phyloP scores from a whole-genome alignment of 2,888 invertebrate species.

The Pyrrhosoma nymphula region DNA sequence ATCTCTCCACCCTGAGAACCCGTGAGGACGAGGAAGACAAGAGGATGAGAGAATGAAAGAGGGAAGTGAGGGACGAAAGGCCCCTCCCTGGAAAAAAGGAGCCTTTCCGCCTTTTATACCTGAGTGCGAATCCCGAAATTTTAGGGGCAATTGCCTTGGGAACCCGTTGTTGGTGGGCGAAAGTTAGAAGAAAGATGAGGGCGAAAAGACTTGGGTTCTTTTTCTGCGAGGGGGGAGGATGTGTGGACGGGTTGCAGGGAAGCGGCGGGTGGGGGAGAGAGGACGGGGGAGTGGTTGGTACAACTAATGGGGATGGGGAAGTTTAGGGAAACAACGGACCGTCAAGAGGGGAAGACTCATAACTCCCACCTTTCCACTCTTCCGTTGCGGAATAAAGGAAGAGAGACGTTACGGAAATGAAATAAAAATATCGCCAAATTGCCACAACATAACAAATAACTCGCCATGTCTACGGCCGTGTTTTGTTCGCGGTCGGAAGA shows the following conservation, averaged over 20 bases:
- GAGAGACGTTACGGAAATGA: background rate
- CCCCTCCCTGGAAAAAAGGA: background rate
- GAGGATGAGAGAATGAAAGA: background rate
- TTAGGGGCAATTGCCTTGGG: background rate
- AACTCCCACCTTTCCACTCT: background rate
- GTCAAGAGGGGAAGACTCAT: background rate
- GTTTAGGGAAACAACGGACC: background rate
- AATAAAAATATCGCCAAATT: slow-evolving; percentile 13
- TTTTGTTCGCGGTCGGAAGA: background rate
- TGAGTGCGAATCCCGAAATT: background rate
- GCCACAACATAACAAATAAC: background rate
- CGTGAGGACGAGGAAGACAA: background rate
- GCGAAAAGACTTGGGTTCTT: background rate
- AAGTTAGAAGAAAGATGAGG: background rate
- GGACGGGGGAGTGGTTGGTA: too few relatives aligned
- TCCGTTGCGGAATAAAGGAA: background rate
- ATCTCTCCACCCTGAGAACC: background rate
- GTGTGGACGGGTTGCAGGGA: background rate
- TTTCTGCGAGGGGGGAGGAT: background rate
- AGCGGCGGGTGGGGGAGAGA: background rate
- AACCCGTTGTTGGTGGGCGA: background rate
- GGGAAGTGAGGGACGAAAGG: background rate
- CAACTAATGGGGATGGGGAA: background rate
- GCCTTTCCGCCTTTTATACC: background rate
- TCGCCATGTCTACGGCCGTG: background rate